Conservation (phyloP, 1,140 invertebrate genomes). For the Scaptomyza graminum region DNA sequence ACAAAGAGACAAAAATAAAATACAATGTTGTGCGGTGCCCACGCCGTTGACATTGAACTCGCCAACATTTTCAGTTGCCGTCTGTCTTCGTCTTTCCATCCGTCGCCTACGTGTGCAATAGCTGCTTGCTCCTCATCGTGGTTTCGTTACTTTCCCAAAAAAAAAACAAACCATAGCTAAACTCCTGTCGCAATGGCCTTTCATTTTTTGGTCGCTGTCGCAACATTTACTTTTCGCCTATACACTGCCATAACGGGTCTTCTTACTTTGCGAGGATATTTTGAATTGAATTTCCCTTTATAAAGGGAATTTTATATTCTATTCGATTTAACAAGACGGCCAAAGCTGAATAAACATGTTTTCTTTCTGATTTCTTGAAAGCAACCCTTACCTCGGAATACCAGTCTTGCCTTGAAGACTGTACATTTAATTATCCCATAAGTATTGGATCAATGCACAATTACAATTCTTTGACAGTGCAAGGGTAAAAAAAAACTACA, state of each 20-base stretch:
- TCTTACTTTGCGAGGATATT: background rate
- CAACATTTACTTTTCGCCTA: conserved; percentile 55
- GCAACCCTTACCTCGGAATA: conserved; percentile 28
- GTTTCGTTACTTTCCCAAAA: conserved; percentile 74
- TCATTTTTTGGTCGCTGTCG: conserved; percentile 62
- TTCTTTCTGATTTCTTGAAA: conserved; percentile 1
- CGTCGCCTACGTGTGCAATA: conserved; percentile 6
- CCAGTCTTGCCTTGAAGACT: conserved; percentile 30
- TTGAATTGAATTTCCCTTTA: background rate
- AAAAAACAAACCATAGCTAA: background rate
- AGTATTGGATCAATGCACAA: conserved; percentile 24
- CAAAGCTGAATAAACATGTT: conserved; percentile 33
- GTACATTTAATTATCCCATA: conserved; percentile 24
- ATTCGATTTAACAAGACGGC: background rate
- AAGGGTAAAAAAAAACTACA: background rate
- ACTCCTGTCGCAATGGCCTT: conserved; percentile 65
- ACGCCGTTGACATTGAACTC: conserved; percentile 78
- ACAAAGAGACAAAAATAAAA: conserved; percentile 33
- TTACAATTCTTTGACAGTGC: conserved; percentile 7
- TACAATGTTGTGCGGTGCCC: conserved; percentile 39
- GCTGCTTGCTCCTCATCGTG: conserved; percentile 9
- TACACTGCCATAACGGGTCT: conserved; percentile 35
- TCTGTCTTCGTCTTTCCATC: conserved; percentile 16
- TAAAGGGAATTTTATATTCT: background rate
- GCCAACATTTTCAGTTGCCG: conserved; percentile 37